Conservation (phyloP, 2,888 invertebrate species). For the Eristalinus sepulchralis region DNA sequence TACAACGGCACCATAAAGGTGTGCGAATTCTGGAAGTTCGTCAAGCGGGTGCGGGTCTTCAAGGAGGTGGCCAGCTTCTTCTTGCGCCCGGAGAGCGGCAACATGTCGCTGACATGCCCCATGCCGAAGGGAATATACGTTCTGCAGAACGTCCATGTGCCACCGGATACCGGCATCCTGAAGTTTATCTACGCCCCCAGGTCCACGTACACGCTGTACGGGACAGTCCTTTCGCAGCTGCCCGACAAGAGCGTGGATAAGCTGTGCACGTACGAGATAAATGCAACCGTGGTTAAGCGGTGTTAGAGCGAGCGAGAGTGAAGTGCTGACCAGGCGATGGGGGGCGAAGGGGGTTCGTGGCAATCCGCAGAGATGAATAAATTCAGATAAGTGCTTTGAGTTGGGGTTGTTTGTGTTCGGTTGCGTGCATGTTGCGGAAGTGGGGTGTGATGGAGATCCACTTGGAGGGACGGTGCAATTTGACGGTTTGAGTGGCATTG, state of each 20-base stretch:
- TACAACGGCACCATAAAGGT: conserved; percentile 76
- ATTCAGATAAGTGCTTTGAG: conserved; percentile 25
- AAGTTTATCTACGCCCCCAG: conserved; percentile 77
- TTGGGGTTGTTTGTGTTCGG: background rate
- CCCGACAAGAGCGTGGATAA: conserved; percentile 71
- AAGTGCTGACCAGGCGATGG: background rate
- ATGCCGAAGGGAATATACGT: conserved; percentile 74
- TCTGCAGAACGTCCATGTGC: conserved; percentile 74
- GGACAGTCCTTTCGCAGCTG: conserved; percentile 73
- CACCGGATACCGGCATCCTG: conserved; percentile 74
- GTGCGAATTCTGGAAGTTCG: conserved; percentile 76
- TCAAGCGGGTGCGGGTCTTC: conserved; percentile 75
- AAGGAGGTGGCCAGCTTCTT: conserved; percentile 74
- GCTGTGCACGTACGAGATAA: conserved; percentile 75
- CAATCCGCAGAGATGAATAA: conserved; percentile 24
- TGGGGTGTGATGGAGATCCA: background rate
- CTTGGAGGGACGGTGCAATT: background rate
- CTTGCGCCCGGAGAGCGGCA: conserved; percentile 72
- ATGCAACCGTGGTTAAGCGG: conserved; percentile 75
- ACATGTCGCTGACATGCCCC: conserved; percentile 77
- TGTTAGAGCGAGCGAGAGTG: conserved; percentile 70
- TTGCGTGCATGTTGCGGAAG: background rate
- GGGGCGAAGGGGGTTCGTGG: background rate
- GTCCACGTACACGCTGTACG: conserved; percentile 74
- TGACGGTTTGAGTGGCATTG: background rate